Base-by-base conservation (phyloP, 2,113 vertebrate genomes). In the Tinamus guttatus region DNA sequence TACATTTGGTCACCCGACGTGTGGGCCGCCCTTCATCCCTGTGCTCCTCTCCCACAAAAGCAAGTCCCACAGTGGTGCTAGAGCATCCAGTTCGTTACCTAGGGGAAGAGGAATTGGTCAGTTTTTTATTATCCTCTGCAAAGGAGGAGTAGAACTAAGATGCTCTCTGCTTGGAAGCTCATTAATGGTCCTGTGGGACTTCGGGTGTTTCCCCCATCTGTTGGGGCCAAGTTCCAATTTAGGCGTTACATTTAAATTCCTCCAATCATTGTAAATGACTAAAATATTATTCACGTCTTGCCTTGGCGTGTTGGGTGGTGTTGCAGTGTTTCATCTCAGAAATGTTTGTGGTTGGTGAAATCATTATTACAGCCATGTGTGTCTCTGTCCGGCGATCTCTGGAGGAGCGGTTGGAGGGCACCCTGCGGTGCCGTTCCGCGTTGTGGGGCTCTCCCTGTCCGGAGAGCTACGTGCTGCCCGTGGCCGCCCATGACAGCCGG, bases 301-400 rank as follows among this genome's bases (percentile, higher is more conserved):
- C 67, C 70, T 79, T 96, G 90, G 74, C 9, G n/a, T 86, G 70
- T 65, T 94, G 94, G 95, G 94, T 95, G 95, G 95, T 96, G 93
- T 90, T 93, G 74, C 86, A 92, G 86, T 94, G 87, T 93, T 96
- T 95, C 20, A 73, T 86, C 88, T 94, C 83, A 92, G 78, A 94
- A 94, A 89, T 93, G 73, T 92, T 87, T 96, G 92, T 92, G 90
- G 95, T 74, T 93, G 94, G 92, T 95, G 95, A 97, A 97, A 76
- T 96, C 88, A 96, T 95, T 96, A 90, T 96, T 96, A 76, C 51
- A 87, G 88, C 87, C 83, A 81, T 86, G 65, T 96, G 88, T 94
- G 80, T 93, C 64, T 91, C 60, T 83, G 41, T 75, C 83, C 25
- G 6, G 88, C n/a, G 77, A 52, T 90, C 94, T 93, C 90, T 73